Base-by-base conservation (phyloP, 2,888 invertebrate genomes). In the Mimumesa dahlbomi region DNA sequence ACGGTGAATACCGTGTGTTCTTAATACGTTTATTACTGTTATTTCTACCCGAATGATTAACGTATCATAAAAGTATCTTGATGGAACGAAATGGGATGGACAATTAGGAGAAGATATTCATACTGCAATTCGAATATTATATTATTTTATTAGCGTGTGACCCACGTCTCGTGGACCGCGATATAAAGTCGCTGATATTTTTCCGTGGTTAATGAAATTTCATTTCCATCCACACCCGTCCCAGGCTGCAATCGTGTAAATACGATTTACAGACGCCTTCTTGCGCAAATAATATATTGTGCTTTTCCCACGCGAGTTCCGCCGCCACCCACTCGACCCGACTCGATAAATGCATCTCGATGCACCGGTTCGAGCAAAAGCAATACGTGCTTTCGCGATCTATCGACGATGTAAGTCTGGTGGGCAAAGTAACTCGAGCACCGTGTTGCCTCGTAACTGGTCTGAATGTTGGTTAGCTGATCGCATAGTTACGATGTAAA, bases 241-340 rank as follows among this genome's bases (percentile, higher is more conserved):
- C 9, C 22, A 14, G 16, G 29, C 38, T 29, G 34, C 1, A 2
- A 9, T 7, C 11, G 18, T n/a, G 13, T 3, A 9, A 6, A 4
- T 13, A n/a, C 1, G n/a, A 45, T 45, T 21, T n/a, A 45, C 13
- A n/a, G 45, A 22, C 45, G 14, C 5, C 9, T n/a, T 45, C 25
- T 45, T 22, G 22, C 45, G 45, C 45, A 22, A 45, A 45, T 45
- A 22, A 45, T 45, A 13, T 21, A 45, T 45, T 13, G 45, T 34
- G 21, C 46, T 59, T 61, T 61, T 66, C 61, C 53, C 53, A 61
- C 34, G 36, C 53, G 19, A 34, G 46, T 40, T 52, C 16, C 40
- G 25, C n/a, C 38, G 40, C 29, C 40, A 21, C 31, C 48, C 48
- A 63, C 25, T 36, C 16, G 22, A n/a, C 14, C 9, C 18, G 14